Percentiles rank a stretch among this genome's conserved stretches.
Conservation (phyloP, 2,888 invertebrate genomes). For the Metacarcinus magister region DNA sequence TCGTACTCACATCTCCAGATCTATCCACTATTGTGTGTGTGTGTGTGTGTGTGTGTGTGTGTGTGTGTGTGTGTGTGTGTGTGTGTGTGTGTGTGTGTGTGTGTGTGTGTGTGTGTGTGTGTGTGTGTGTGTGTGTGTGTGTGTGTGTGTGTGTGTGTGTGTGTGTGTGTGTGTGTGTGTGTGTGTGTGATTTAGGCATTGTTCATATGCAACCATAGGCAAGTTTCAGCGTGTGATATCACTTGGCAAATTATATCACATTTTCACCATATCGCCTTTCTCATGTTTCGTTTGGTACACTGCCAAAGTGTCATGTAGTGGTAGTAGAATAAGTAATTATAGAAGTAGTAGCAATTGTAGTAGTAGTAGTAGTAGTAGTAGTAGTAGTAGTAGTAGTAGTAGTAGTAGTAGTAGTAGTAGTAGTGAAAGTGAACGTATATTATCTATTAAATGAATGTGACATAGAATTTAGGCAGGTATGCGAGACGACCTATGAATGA, state of each 20-base stretch:
- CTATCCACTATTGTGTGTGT: not conserved
- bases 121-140: not conserved
- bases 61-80: no score
- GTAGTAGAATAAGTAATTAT: not conserved
- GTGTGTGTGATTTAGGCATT: slow-evolving; percentile 16
- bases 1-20: not conserved
- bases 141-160: slow-evolving; percentile 39
- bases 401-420: not conserved
- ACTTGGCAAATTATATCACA: not conserved
- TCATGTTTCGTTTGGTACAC: not conserved
- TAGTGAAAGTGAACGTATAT: not conserved
- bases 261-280: not conserved
- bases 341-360: not conserved
- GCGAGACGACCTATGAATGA: not conserved
- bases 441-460: not conserved
- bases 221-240: not conserved
- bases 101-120: no score
- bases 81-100: no score
- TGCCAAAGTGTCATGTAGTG: not conserved
- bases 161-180: slow-evolving; percentile 10
- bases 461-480: not conserved
- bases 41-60: no score
- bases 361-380: not conserved
- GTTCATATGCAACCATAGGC: not conserved
- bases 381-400: not conserved